A percentile compares a stretch with the other conserved stretches of the same genome.
phyloP scores from a whole-genome alignment of 2,797 vertebrate genomes.

The Odontamblyopus rebecca region DNA sequence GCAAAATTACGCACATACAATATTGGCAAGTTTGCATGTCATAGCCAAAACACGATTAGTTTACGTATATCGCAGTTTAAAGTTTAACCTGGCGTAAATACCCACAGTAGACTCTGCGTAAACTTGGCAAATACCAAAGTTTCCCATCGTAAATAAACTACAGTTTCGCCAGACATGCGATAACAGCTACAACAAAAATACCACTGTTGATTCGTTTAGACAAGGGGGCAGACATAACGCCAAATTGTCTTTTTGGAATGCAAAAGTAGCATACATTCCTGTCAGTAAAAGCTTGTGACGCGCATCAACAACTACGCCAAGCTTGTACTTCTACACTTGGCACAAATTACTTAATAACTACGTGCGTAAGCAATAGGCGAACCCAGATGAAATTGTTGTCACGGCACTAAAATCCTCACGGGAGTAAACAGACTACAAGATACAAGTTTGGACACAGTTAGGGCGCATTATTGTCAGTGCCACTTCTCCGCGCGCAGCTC shows the following conservation, averaged over 20 bases:
- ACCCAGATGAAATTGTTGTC: background rate
- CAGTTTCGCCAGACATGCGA: background rate
- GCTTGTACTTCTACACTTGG: background rate
- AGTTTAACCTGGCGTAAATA: background rate
- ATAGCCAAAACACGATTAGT: background rate
- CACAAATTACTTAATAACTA: background rate
- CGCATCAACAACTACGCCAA: background rate
- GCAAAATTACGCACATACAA: background rate
- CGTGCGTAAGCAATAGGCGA: background rate
- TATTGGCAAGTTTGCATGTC: background rate
- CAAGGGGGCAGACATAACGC: background rate
- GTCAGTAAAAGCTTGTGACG: background rate
- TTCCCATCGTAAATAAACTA: background rate
- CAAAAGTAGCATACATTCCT: background rate
- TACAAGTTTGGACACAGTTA: slow-evolving; percentile 5
- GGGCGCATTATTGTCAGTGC: background rate
- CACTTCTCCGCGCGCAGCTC: background rate
- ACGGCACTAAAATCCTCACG: background rate
- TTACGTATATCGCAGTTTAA: background rate
- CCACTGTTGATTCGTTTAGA: background rate
- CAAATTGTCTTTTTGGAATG: background rate
- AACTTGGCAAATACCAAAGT: background rate
- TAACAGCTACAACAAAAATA: background rate
- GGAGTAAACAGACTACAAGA: slow-evolving; percentile 15
- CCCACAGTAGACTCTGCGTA: background rate